Conservation (phyloP, 1,140 invertebrate genomes). For the Caenorhabditis tropicalis region DNA sequence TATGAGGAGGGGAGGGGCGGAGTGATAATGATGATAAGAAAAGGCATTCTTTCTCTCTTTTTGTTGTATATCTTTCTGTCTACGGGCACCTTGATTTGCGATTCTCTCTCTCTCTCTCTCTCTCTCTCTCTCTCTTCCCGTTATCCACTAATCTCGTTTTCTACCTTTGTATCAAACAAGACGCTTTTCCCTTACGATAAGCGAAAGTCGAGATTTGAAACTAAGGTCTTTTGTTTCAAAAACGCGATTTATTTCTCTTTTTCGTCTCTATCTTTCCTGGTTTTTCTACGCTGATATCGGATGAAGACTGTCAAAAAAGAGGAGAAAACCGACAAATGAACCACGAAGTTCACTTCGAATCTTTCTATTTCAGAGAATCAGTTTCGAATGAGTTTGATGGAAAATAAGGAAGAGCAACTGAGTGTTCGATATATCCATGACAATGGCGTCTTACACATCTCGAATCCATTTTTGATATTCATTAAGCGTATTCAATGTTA, state of each 20-base stretch:
- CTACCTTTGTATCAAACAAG: constrained; percentile 45
- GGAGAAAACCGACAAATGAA: not conserved
- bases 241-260: constrained; percentile 15
- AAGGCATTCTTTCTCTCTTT: not conserved
- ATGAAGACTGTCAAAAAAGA: not conserved
- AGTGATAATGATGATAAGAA: constrained; percentile 32
- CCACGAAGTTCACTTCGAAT: no score
- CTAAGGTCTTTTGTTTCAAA: constrained; percentile 42
- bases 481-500: no score
- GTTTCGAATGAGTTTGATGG: no score
- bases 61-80: not conserved
- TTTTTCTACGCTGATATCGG: not conserved
- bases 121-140: no score
- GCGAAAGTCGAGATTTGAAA: constrained; percentile 38
- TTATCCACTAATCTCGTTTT: not conserved
- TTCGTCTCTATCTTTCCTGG: not conserved
- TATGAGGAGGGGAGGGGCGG: not conserved
- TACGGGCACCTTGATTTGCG: constrained; percentile 8
- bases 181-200: constrained; percentile 40
- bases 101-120: no score
- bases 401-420: no score
- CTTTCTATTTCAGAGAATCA: no score
- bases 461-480: no score
- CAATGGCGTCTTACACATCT: no score
- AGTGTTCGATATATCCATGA: no score